Base-by-base conservation (phyloP, 2,113 vertebrate genomes). In the Rhizomys pruinosus region DNA sequence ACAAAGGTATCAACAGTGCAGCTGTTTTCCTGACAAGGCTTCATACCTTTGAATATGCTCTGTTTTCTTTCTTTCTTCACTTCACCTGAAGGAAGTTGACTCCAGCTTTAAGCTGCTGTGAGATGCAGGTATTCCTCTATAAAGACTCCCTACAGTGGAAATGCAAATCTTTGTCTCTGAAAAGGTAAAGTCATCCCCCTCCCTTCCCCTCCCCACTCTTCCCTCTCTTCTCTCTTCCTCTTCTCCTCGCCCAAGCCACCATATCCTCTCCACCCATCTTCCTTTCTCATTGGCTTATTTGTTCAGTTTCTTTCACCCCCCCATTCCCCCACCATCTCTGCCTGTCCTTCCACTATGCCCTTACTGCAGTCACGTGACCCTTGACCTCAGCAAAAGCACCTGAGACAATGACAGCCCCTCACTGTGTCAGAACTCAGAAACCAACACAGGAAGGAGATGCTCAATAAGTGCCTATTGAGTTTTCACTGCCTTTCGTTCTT, bases 401-500 rank as follows among this genome's bases (percentile, higher is more conserved):
- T 89, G 64, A 17, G 76, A 15, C 66, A 84, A 80, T 79, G 81
- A 52, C 1, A 87, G 17, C 15, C 1, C 52, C 13, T 69, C 4
- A 5, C 39, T n/a, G 8, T 66, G n/a, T 66, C 25, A 34, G 68
- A 57, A 69, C 42, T 84, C 17, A 57, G 66, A 76, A 34, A 55
- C 27, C 69, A 19, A 12, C n/a, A 71, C 39, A 47, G 42, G 74
- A 63, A 89, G 22, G 93, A 90, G 77, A 59, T 64, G 29, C 27
- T 86, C 59, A n/a, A 6, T 92, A 37, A 87, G 63, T 63, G 16
- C 39, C 39, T 47, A 27, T 66, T 59, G 34, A 72, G 42, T 84
- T 37, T 94, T 32, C 55, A 68, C 55, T 81, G 25, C 4, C 87
- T 96, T 89, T 96, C 16, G 64, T 61, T 94, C 55, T 82, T 88